These are phyloP conservation scores for Periophthalmus magnuspinnatus DNA, from an alignment of 2,797 vertebrate genomes.

Conservation along the genomic window DNA sequence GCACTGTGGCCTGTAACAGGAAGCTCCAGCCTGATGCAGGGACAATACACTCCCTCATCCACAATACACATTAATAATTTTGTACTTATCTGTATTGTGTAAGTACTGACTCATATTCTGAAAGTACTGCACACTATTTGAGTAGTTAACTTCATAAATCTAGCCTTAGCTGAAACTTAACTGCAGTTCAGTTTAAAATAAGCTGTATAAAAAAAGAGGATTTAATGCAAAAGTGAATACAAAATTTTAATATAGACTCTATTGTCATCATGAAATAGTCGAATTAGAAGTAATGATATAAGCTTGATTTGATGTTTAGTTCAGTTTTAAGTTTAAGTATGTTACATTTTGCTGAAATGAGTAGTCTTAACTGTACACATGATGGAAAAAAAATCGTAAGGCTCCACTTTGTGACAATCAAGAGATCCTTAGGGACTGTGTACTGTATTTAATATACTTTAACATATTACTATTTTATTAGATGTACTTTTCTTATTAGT, in stretches of 20 bases:
- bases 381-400: not conserved
- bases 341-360: too few relatives aligned
- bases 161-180: not conserved
- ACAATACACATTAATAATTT: conserved; percentile 2
- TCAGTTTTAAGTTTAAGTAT: too few relatives aligned
- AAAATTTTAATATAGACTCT: too few relatives aligned
- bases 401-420: too few relatives aligned
- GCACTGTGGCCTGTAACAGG: conserved; percentile 6
- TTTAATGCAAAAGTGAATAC: not conserved
- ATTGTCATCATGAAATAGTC: too few relatives aligned
- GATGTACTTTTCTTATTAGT: not conserved
- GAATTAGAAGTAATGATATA: too few relatives aligned
- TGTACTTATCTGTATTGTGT: conserved; percentile 27
- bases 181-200: conserved; percentile 1
- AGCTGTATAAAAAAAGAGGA: conserved; percentile 4
- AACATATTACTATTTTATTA: not conserved
- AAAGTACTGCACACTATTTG: conserved; percentile 12
- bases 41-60: conserved; percentile 21
- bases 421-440: not conserved
- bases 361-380: too few relatives aligned
- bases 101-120: conserved; percentile 42
- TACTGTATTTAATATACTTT: not conserved
- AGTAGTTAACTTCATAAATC: conserved; percentile 27
- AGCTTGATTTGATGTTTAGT: too few relatives aligned
- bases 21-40: conserved; percentile 1